Percentiles rank a stretch among this genome's conserved stretches.
Evolutionary conservation across 2,797 vertebrate genomes (phyloP).

Genomic region (Synaphobranchus kaupii): DNA sequence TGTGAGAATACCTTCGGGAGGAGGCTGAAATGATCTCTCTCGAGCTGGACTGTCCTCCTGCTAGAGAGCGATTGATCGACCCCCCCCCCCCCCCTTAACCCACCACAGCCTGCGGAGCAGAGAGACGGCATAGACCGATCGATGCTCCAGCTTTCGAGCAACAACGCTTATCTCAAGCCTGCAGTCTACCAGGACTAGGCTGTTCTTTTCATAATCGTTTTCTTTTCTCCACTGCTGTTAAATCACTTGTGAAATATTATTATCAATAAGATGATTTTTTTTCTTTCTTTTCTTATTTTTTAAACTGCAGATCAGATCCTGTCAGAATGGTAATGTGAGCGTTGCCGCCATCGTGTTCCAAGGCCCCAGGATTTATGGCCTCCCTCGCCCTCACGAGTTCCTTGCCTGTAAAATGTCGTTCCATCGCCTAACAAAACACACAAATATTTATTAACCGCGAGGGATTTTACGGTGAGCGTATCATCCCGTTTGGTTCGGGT

Average conservation of each 20-base stretch:
- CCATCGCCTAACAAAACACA: not conserved
- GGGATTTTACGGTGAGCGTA: not conserved
- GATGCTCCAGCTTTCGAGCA: conserved; percentile 44
- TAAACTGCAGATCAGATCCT: conserved; percentile 19
- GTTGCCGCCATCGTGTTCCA: not conserved
- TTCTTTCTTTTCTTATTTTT: not conserved
- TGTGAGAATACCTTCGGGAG: not conserved
- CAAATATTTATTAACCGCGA: not conserved
- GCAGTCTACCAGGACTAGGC: conserved; percentile 22
- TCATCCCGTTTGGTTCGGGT: not conserved
- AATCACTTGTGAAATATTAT: conserved; percentile 37
- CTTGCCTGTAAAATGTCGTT: not conserved
- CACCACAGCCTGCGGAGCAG: conserved; percentile 31
- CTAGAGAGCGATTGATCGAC: conserved; percentile 46
- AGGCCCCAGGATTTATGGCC: not conserved
- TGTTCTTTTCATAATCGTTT: not conserved
- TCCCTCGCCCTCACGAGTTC: not conserved
- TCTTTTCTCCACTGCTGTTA: not conserved
- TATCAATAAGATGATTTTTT: conserved; percentile 26
- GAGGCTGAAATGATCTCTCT: conserved; percentile 39
- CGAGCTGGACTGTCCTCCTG: conserved; percentile 44
- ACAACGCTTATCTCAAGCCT: conserved; percentile 28
- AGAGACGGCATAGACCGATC: conserved; percentile 19
- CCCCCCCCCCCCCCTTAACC: not conserved
- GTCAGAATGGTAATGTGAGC: not conserved